Evolutionary conservation across 2,113 vertebrate species (phyloP).

Genomic region (Fukomys damarensis): DNA sequence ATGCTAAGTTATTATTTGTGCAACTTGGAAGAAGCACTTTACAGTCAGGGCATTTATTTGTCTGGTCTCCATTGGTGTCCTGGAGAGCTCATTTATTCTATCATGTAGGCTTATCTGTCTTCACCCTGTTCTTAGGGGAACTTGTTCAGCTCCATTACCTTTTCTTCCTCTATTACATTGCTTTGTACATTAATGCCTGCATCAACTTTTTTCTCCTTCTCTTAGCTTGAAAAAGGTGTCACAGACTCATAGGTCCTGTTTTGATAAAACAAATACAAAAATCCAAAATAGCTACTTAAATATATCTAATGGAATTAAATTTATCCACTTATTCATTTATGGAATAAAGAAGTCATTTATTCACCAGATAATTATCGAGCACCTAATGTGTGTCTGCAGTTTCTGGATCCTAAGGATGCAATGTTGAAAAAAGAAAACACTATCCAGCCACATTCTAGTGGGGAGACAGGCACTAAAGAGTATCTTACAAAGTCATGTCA

Average conservation of each 20-base stretch:
- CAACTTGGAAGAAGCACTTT: neutral
- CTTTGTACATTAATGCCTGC: neutral
- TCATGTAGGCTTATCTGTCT: neutral
- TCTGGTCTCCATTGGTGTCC: neutral
- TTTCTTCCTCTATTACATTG: neutral
- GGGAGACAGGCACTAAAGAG: neutral
- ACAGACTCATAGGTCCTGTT: neutral
- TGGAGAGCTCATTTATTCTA: neutral
- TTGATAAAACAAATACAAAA: neutral
- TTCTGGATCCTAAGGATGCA: neutral
- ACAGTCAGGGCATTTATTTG: neutral
- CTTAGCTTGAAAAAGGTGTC: conserved; percentile 54
- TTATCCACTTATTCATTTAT: neutral
- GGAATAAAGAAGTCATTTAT: neutral
- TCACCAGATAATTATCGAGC: neutral
- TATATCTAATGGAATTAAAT: neutral
- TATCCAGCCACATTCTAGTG: neutral
- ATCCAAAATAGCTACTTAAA: neutral
- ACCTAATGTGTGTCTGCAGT: neutral
- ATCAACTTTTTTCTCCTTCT: neutral
- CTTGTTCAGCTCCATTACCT: conserved; percentile 44
- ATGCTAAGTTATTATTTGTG: conserved; percentile 24
- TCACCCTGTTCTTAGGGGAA: neutral
- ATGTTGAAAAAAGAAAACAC: neutral
- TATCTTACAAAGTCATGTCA: neutral